phyloP scores from a whole-genome alignment of 2,888 invertebrate genomes.

The Catocala sponsa region DNA sequence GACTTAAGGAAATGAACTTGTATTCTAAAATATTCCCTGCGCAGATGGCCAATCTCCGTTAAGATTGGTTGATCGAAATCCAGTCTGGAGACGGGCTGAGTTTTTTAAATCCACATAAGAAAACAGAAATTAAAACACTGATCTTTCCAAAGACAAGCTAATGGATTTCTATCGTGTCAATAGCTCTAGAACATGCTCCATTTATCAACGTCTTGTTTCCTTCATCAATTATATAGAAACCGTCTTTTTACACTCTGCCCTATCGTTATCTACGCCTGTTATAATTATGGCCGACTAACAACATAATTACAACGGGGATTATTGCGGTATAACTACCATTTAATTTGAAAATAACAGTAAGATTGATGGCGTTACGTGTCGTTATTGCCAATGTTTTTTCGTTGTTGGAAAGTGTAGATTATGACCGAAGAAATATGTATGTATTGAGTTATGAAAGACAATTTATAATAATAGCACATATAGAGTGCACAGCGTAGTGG shows the following conservation, averaged over 20 bases:
- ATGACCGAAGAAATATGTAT: background rate
- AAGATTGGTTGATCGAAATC: too few species aligned
- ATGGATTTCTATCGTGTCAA: conserved; percentile 27
- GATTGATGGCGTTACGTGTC: conserved; percentile 30
- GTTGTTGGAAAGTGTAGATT: background rate
- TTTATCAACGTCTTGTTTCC: conserved; percentile 41
- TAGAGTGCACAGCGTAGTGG: too few species aligned
- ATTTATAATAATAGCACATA: background rate
- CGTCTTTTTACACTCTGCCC: conserved; percentile 22
- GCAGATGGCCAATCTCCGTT: too few species aligned
- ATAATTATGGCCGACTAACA: conserved; percentile 34
- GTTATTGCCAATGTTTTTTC: conserved; percentile 7
- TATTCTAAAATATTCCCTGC: too few species aligned
- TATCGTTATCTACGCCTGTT: conserved; percentile 19
- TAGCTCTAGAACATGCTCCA: conserved; percentile 38
- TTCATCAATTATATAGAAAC: conserved; percentile 34
- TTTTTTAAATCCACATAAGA: too few species aligned
- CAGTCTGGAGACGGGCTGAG: too few species aligned
- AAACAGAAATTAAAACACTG: too few species aligned
- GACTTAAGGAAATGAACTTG: too few species aligned
- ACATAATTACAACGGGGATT: conserved; percentile 35
- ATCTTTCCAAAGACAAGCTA: background rate
- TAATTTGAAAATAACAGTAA: conserved; percentile 40
- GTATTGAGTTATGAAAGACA: background rate
- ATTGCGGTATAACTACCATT: conserved; percentile 38